phyloP scores from a whole-genome alignment of 2,113 vertebrate genomes.

The Phalacrocorax aristotelis region DNA sequence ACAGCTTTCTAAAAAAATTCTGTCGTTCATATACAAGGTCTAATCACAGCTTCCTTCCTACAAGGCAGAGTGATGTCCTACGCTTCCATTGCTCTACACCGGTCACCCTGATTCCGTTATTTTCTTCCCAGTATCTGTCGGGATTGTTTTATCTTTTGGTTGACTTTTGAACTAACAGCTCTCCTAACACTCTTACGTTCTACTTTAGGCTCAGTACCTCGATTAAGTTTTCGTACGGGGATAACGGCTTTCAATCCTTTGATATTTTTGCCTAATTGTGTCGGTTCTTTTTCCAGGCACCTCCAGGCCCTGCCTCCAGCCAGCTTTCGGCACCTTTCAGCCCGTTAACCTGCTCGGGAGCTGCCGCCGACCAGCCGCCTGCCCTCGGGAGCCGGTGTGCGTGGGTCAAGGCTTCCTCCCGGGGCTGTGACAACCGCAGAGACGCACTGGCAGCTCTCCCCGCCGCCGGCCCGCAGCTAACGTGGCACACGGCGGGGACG shows the following conservation, averaged over 20 bases:
- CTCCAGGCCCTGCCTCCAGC: neutral
- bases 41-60: rapidly evolving
- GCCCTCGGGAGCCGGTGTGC: neutral
- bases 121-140: neutral
- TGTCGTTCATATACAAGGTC: rapidly evolving
- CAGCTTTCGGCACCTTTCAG: neutral
- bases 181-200: neutral
- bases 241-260: neutral
- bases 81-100: neutral
- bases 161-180: neutral
- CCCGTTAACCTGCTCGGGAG: neutral
- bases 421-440: neutral
- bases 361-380: neutral
- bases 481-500: neutral
- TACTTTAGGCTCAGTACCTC: neutral
- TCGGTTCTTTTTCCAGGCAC: too few relatives aligned
- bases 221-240: neutral
- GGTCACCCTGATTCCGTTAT: neutral
- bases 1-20: neutral
- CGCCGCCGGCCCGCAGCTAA: neutral
- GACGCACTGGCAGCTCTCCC: rapidly evolving
- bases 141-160: neutral
- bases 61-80: neutral
- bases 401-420: neutral
- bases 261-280: too few relatives aligned